phyloP scores from a whole-genome alignment of 2,888 invertebrate species.

The Eupithecia centaureata region DNA sequence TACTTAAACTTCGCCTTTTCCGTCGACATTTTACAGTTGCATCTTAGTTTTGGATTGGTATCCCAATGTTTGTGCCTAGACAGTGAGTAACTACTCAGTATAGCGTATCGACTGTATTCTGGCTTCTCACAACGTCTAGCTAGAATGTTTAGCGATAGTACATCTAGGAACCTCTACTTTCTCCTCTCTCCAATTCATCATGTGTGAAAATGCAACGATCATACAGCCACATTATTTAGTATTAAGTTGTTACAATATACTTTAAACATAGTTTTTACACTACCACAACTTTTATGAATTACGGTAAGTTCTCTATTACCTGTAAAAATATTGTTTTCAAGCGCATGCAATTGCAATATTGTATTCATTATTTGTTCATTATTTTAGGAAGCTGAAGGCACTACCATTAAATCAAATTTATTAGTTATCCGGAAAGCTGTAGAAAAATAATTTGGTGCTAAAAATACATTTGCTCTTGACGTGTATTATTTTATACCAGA shows the following conservation, averaged over 20 bases:
- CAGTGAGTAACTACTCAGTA: slow-evolving; percentile 29
- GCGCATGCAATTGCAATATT: slow-evolving; percentile 77
- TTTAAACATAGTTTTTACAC: slow-evolving; percentile 73
- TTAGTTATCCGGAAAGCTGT: slow-evolving; percentile 80
- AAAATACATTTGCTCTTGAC: slow-evolving; percentile 69
- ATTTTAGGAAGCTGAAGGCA: slow-evolving; percentile 81
- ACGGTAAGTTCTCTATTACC: slow-evolving; percentile 79
- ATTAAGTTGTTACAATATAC: slow-evolving; percentile 72
- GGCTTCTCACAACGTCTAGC: slow-evolving; percentile 68
- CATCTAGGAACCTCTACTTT: slow-evolving; percentile 76
- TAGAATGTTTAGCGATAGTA: slow-evolving; percentile 66
- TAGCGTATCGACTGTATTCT: slow-evolving; percentile 58
- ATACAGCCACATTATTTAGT: slow-evolving; percentile 70
- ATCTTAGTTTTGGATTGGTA: slow-evolving; percentile 76
- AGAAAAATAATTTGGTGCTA: slow-evolving; percentile 78
- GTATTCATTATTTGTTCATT: slow-evolving; percentile 66
- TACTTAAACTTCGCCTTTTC: slow-evolving; percentile 76
- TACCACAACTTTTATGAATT: slow-evolving; percentile 77
- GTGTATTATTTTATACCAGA: slow-evolving; percentile 59
- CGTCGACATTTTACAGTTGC: slow-evolving; percentile 74
- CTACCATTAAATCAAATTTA: slow-evolving; percentile 79
- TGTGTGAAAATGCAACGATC: slow-evolving; percentile 80
- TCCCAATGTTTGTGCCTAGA: slow-evolving; percentile 74
- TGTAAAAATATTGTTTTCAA: slow-evolving; percentile 81
- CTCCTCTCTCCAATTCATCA: slow-evolving; percentile 63